Percentiles rank a stretch among this genome's conserved stretches.
These are phyloP conservation scores for Syngnathoides biaculeatus DNA, from an alignment of 2,113 vertebrate species.

Conservation along the genomic window DNA sequence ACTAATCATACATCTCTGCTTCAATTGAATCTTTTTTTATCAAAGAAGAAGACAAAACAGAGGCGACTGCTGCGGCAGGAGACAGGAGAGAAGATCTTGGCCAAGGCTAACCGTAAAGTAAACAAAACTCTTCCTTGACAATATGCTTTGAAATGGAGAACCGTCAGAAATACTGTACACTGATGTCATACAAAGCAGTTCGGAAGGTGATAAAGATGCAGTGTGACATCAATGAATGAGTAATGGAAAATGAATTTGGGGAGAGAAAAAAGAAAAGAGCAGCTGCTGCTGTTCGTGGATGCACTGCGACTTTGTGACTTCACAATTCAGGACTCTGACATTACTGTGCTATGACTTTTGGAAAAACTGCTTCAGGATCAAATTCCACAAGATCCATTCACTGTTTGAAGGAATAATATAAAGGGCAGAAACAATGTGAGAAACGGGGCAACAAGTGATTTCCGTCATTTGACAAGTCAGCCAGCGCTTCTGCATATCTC, in stretches of 20 bases:
- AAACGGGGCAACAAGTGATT: constrained; percentile 17
- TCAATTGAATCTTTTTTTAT: constrained; percentile 50
- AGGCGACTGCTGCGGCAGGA: constrained; percentile 36
- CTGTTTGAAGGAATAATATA: not conserved
- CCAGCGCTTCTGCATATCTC: constrained; percentile 14
- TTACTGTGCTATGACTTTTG: constrained; percentile 4
- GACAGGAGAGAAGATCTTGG: constrained; percentile 16
- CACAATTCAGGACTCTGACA: constrained; percentile 3
- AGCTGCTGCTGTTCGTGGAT: constrained; percentile 2
- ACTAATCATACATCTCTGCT: constrained; percentile 49
- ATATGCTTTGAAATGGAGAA: constrained; percentile 44
- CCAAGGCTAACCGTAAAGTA: constrained; percentile 51
- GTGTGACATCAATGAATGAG: constrained; percentile 38
- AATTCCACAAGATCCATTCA: constrained; percentile 8
- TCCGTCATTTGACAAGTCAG: constrained; percentile 9
- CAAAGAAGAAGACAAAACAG: constrained; percentile 50
- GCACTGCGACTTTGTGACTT: constrained; percentile 6
- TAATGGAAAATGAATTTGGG: constrained; percentile 31
- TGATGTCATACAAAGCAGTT: constrained; percentile 44
- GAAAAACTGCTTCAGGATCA: not conserved
- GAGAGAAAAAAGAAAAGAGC: constrained; percentile 1
- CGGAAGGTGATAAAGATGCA: constrained; percentile 35
- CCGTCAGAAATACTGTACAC: constrained; percentile 39
- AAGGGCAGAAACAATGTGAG: constrained; percentile 11
- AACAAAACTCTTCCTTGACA: constrained; percentile 60